A percentile compares a stretch with the other conserved stretches of the same genome.
Conservation (phyloP, 37 sponge, comb jelly and placozoan genomes). For the Agelas oroides region DNA sequence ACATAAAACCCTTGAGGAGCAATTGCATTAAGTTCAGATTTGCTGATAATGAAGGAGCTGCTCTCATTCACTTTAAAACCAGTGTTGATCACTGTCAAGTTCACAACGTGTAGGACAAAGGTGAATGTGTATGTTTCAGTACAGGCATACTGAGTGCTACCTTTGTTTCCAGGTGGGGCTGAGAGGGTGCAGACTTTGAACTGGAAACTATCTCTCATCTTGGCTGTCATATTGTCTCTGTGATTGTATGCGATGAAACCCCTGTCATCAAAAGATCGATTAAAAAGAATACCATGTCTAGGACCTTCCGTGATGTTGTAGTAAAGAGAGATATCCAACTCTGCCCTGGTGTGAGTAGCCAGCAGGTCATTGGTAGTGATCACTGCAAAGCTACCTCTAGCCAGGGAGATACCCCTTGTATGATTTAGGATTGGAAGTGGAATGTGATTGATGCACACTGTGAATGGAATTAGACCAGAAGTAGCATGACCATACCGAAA, state of each 20-base stretch:
- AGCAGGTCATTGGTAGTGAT: conserved; percentile 10
- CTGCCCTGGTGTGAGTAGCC: conserved; percentile 24
- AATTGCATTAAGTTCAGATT: conserved; percentile 22
- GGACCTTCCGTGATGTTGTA: conserved; percentile 42
- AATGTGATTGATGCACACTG: conserved; percentile 57
- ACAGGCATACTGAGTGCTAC: conserved; percentile 5
- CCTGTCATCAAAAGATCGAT: not conserved
- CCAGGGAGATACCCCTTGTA: not conserved
- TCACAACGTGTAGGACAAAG: conserved; percentile 12
- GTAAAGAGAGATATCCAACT: not conserved
- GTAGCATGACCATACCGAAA: conserved; percentile 50
- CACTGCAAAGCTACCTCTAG: not conserved
- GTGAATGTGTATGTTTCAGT: not conserved
- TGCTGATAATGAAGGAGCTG: conserved; percentile 12
- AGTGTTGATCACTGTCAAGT: conserved; percentile 36
- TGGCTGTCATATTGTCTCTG: not conserved
- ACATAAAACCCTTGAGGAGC: conserved; percentile 49
- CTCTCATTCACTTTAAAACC: conserved; percentile 41
- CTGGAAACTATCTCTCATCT: conserved; percentile 34
- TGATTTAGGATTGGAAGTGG: conserved; percentile 29
- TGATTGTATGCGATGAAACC: conserved; percentile 36
- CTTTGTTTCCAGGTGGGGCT: too few species aligned
- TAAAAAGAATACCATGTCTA: conserved; percentile 24
- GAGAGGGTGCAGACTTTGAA: conserved; percentile 39
- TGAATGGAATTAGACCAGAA: not conserved